Evolutionary conservation across 2,113 vertebrate genomes (phyloP).

Genomic region (Lasiurus borealis): DNA sequence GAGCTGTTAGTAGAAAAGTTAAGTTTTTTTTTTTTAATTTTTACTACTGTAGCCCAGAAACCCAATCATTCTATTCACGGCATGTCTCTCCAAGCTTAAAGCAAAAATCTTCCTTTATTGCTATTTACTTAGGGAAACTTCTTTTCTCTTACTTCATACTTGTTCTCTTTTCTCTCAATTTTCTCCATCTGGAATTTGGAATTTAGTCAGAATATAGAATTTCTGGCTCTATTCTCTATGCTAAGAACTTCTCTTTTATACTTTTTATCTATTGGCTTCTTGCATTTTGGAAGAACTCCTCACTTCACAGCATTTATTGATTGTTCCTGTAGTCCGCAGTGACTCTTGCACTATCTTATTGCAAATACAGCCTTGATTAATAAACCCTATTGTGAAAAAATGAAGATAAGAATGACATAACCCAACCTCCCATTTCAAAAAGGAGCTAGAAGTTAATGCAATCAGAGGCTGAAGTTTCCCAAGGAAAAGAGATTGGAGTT

Average conservation of each 20-base stretch:
- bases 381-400: neutral
- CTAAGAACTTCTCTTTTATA: neutral
- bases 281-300: neutral
- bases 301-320: neutral
- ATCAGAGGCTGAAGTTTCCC: neutral
- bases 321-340: neutral
- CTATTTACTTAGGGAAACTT: neutral
- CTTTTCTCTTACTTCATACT: neutral
- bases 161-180: neutral
- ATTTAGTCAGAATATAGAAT: neutral
- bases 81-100: neutral
- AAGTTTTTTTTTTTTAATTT: neutral
- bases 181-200: slow-evolving; percentile 8
- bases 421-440: neutral
- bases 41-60: neutral
- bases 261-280: neutral
- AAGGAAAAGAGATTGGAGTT: neutral
- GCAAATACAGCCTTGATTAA: neutral
- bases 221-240: neutral
- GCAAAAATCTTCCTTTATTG: neutral
- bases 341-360: neutral
- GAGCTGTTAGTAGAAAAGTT: neutral
- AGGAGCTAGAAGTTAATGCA: neutral
- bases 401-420: neutral
- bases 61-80: neutral